Conservation (phyloP, 2,797 vertebrate species). For the Cirrhinus mrigala region DNA sequence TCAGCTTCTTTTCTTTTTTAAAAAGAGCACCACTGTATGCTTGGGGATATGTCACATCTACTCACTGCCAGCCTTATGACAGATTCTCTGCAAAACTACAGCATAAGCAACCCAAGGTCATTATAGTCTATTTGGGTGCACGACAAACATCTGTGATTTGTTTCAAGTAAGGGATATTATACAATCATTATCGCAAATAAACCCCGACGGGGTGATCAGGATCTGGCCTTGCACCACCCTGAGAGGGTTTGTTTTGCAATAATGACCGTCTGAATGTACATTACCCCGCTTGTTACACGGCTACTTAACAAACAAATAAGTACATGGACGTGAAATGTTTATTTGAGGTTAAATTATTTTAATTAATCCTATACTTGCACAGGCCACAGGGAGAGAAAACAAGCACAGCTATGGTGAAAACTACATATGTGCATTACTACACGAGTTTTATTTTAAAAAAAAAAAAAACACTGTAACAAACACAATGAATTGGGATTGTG, state of each 20-base stretch:
- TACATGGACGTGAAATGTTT: neutral
- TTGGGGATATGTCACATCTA: slow-evolving; percentile 44
- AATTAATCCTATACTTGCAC: neutral
- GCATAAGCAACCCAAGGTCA: slow-evolving; percentile 51
- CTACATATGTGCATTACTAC: neutral
- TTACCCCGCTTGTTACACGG: slow-evolving; percentile 11
- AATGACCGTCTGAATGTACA: neutral
- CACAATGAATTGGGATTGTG: neutral
- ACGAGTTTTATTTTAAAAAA: neutral
- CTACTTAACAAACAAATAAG: slow-evolving; percentile 16
- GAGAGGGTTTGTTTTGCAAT: neutral
- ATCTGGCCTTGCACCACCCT: neutral
- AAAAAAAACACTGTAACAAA: neutral
- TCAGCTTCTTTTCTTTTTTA: slow-evolving; percentile 13
- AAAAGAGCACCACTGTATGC: slow-evolving; percentile 34
- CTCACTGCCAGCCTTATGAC: slow-evolving; percentile 33
- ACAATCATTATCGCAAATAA: slow-evolving; percentile 12
- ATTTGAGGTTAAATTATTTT: neutral
- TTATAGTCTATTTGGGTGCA: slow-evolving; percentile 27
- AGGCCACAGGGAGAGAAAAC: slow-evolving; percentile 12
- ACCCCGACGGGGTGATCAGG: neutral
- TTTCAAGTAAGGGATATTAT: slow-evolving; percentile 22
- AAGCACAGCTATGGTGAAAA: neutral
- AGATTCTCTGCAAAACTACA: slow-evolving; percentile 30
- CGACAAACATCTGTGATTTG: neutral